Evolutionary conservation across 2,888 invertebrate genomes (phyloP).

Genomic region (Eristalis pertinax): DNA sequence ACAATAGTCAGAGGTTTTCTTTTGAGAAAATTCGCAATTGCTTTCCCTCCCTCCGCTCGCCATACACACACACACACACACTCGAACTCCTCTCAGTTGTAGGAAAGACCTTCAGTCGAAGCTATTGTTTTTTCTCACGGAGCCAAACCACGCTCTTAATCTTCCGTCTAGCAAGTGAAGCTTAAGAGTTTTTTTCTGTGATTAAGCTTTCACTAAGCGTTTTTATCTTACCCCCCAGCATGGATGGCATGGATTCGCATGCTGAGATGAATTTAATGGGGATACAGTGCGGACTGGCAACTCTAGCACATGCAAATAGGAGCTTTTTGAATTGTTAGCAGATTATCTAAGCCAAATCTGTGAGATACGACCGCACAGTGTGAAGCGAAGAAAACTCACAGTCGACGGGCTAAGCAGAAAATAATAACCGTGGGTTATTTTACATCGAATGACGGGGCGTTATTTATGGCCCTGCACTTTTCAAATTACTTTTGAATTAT

Average conservation of each 20-base stretch:
- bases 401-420: not conserved
- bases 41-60: not conserved
- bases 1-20: not conserved
- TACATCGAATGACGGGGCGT: not conserved
- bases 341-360: not conserved
- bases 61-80: not conserved
- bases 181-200: not conserved
- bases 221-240: not conserved
- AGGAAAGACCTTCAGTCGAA: not conserved
- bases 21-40: not conserved
- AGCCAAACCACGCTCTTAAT: not conserved
- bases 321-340: not conserved
- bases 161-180: not conserved
- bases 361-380: not conserved
- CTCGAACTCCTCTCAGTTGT: not conserved
- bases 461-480: not conserved
- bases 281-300: not conserved
- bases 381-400: not conserved
- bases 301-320: not conserved
- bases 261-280: not conserved
- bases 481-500: not conserved
- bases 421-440: slow-evolving; percentile 1
- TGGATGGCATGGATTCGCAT: not conserved
- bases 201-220: not conserved
- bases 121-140: not conserved